These are phyloP conservation scores for Tinea trinotella DNA, from an alignment of 2,888 invertebrate species.

Conservation along the genomic window DNA sequence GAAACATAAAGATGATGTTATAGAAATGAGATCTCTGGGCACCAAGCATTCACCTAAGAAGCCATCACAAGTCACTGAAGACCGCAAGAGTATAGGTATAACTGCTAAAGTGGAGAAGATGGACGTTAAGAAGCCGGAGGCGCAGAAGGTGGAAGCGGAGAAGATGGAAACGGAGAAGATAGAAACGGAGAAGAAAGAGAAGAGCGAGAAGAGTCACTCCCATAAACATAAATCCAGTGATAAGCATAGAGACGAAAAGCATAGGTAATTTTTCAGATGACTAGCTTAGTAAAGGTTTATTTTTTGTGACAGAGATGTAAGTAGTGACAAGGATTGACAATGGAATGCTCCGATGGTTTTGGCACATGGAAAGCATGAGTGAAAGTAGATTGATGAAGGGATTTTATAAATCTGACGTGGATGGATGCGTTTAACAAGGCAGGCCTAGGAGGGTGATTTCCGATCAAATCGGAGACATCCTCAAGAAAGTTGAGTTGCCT, in stretches of 20 bases:
- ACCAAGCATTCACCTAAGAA: conserved; percentile 53
- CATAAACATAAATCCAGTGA: conserved; percentile 35
- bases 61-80: conserved; percentile 26
- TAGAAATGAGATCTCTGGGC: conserved; percentile 64
- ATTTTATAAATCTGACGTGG: too few species aligned
- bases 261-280: conserved; percentile 23
- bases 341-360: too few species aligned
- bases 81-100: conserved; percentile 46
- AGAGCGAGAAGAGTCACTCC: conserved; percentile 33
- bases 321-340: too few species aligned
- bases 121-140: background rate
- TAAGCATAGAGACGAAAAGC: conserved; percentile 26
- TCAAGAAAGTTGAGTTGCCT: too few species aligned
- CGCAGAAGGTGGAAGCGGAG: conserved; percentile 25
- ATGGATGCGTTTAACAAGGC: too few species aligned
- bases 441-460: too few species aligned
- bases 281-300: background rate
- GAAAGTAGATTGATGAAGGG: background rate
- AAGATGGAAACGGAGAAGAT: background rate
- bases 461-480: too few species aligned
- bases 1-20: conserved; percentile 60
- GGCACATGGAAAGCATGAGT: too few species aligned
- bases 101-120: conserved; percentile 15
- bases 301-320: background rate
- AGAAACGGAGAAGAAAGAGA: conserved; percentile 25